Evolutionary conservation across 2,113 vertebrate genomes (phyloP).

Genomic region (Thryonomys swinderianus): DNA sequence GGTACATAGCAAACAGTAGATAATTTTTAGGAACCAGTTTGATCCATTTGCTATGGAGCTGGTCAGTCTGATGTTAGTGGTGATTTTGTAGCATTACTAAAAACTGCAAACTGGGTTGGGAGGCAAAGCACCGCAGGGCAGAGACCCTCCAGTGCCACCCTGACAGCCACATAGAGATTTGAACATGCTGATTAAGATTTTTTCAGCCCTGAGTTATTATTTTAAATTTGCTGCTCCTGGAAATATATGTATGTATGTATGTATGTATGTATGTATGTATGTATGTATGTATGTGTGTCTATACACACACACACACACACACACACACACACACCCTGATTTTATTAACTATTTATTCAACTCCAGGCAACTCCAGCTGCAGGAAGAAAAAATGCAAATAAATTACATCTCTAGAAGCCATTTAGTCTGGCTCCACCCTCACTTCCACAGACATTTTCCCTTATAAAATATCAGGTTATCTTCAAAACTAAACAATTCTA

Average conservation of each 20-base stretch:
- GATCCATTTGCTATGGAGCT: not conserved
- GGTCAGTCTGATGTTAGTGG: not conserved
- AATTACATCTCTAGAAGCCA: not conserved
- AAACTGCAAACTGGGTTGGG: not conserved
- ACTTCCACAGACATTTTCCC: not conserved
- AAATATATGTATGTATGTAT: not conserved
- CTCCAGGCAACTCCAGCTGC: conserved; percentile 10
- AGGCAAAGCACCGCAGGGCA: not conserved
- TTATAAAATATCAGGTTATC: conserved; percentile 15
- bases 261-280: not conserved
- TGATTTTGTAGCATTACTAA: not conserved
- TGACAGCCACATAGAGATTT: not conserved
- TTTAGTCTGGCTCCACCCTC: not conserved
- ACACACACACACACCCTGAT: not conserved
- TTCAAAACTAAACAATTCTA: conserved; percentile 41
- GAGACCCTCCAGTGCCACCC: not conserved
- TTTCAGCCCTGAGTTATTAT: not conserved
- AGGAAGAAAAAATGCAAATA: not conserved
- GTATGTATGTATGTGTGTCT: no score
- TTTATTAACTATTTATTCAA: conserved; percentile 56
- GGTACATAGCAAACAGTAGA: not conserved
- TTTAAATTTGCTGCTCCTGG: conserved; percentile 21
- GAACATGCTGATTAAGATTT: not conserved
- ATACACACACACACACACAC: no score
- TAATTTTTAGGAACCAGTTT: not conserved